Conservation (phyloP, 2,888 invertebrate species). For the Tachystola acroxantha region DNA sequence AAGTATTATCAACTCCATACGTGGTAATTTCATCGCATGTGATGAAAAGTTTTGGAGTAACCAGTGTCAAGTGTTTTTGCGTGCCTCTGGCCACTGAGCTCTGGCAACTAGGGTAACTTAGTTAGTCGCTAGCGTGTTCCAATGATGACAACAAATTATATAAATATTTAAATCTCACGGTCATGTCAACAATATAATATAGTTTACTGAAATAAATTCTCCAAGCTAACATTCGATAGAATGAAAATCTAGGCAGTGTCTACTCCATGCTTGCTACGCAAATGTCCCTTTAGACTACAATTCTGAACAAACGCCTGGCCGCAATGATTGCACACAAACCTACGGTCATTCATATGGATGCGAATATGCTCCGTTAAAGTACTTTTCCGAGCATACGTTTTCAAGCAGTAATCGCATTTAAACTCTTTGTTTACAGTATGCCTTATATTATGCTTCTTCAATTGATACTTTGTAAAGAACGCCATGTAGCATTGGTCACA, state of each 20-base stretch:
- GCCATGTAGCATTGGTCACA: constrained; percentile 1
- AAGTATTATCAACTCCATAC: too few species aligned
- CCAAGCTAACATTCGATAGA: too few species aligned
- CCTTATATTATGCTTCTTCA: constrained; percentile 1
- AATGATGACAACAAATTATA: too few species aligned
- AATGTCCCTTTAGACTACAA: constrained; percentile 20
- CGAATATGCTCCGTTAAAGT: constrained; percentile 23
- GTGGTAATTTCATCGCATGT: too few species aligned
- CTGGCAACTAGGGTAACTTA: too few species aligned
- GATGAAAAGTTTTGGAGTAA: too few species aligned
- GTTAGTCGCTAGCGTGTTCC: too few species aligned
- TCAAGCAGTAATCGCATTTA: constrained; percentile 1
- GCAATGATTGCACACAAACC: constrained; percentile 23
- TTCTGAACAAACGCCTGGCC: constrained; percentile 23
- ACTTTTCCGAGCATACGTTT: neutral
- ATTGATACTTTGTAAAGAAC: neutral
- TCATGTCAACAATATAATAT: too few species aligned
- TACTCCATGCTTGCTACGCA: constrained; percentile 17
- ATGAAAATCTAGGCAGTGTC: neutral
- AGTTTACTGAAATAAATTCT: too few species aligned
- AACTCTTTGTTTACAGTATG: neutral
- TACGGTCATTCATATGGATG: constrained; percentile 28
- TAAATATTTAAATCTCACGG: too few species aligned
- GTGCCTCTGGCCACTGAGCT: too few species aligned
- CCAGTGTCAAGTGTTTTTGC: too few species aligned